Conservation (phyloP, 2,797 vertebrate genomes). For the Astyanax mexicanus region DNA sequence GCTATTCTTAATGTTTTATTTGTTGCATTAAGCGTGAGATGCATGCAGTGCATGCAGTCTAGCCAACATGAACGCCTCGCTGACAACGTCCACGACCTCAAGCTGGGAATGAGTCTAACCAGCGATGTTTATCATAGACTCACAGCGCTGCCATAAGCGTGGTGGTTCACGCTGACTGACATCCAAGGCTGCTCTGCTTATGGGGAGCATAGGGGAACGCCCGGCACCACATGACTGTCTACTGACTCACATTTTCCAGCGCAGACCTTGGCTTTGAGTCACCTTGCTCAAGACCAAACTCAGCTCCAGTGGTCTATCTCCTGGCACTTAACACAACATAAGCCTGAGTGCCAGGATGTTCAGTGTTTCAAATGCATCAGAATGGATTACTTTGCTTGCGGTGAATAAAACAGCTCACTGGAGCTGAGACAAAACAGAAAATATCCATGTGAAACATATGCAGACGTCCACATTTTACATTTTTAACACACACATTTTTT, state of each 20-base stretch:
- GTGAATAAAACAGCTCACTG: not conserved
- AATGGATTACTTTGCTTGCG: not conserved
- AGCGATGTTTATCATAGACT: constrained; percentile 43
- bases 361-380: not conserved
- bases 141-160: constrained; percentile 25
- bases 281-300: constrained; percentile 18
- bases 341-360: not conserved
- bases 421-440: not conserved
- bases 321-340: not conserved
- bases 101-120: constrained; percentile 19
- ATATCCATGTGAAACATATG: not conserved
- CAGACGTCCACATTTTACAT: not conserved
- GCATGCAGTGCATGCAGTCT: not conserved
- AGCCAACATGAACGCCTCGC: not conserved
- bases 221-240: constrained; percentile 12
- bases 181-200: constrained; percentile 38
- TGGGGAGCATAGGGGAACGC: constrained; percentile 32
- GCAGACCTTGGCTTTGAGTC: constrained; percentile 36
- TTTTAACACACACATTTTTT: not conserved
- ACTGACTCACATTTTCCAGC: constrained; percentile 54
- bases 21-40: no score
- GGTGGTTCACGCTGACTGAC: constrained; percentile 40
- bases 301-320: not conserved
- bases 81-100: constrained; percentile 11
- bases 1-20: no score